phyloP scores from a whole-genome alignment of 2,888 invertebrate species.

The Heliconius ismenius region DNA sequence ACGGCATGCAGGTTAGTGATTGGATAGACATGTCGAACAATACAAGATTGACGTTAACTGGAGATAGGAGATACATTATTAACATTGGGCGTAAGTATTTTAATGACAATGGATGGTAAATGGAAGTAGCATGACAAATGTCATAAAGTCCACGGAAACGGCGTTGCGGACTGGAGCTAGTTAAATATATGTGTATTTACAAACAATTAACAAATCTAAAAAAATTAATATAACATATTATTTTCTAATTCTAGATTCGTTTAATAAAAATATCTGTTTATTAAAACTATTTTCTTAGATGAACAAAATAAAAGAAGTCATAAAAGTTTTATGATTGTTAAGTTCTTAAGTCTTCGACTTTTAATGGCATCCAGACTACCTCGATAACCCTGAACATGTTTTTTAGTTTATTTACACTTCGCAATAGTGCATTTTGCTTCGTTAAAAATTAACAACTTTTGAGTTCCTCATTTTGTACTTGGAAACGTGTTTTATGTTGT shows the following conservation, averaged over 20 bases:
- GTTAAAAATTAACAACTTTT: slow-evolving; percentile 43
- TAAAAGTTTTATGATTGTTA: slow-evolving; percentile 37
- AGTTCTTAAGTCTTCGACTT: slow-evolving; percentile 36
- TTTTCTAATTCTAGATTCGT: background rate
- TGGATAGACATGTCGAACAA: too few species aligned
- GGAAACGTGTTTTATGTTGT: slow-evolving; percentile 34
- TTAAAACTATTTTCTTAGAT: slow-evolving; percentile 21
- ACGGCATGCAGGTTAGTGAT: too few species aligned
- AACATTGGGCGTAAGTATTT: too few species aligned
- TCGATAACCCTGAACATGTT: slow-evolving; percentile 41
- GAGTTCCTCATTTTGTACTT: slow-evolving; percentile 35
- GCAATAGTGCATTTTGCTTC: slow-evolving; percentile 35
- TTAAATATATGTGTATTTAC: background rate
- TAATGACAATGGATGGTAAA: too few species aligned
- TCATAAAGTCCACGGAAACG: background rate
- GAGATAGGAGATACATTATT: too few species aligned
- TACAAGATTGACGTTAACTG: too few species aligned
- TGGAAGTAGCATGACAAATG: background rate
- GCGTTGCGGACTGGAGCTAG: background rate
- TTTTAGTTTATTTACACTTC: slow-evolving; percentile 41
- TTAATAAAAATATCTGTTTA: slow-evolving; percentile 14
- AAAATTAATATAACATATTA: background rate
- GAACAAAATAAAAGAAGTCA: slow-evolving; percentile 32
- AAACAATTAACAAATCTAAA: background rate
- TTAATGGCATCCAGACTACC: slow-evolving; percentile 41